Evolutionary conservation across 2,888 invertebrate genomes (phyloP).

Genomic region (Camponotus fellah): DNA sequence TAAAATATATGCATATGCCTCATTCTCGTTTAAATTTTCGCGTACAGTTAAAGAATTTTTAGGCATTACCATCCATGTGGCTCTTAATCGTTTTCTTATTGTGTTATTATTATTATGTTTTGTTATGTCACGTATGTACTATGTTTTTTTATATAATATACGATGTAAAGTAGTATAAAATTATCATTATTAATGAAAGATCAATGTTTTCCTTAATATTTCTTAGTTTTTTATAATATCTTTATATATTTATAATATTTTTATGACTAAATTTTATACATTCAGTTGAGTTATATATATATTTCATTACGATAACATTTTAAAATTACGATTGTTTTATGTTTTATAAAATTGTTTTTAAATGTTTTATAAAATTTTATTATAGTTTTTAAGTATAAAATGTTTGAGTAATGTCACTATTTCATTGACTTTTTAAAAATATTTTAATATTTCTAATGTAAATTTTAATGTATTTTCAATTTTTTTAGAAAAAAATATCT

Average conservation of each 20-base stretch:
- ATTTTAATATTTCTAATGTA: neutral
- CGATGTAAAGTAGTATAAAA: neutral
- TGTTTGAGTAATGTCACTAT: neutral
- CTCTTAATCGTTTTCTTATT: too few relatives aligned
- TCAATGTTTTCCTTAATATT: neutral
- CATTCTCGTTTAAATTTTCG: too few relatives aligned
- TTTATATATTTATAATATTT: neutral
- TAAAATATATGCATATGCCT: too few relatives aligned
- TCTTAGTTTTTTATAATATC: neutral
- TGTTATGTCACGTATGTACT: conserved; percentile 17
- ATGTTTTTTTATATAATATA: conserved; percentile 11
- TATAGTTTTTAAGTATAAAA: conserved; percentile 3
- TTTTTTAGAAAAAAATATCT: neutral
- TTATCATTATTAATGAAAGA: neutral
- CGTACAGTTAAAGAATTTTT: too few relatives aligned
- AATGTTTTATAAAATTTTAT: conserved; percentile 1
- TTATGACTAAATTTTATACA: neutral
- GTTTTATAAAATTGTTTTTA: too few relatives aligned
- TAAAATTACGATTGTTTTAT: neutral
- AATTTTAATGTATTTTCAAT: too few relatives aligned
- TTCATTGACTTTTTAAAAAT: neutral
- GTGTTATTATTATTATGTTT: neutral
- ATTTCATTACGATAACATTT: neutral
- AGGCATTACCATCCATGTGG: too few relatives aligned
- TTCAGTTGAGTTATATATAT: too few relatives aligned